Evolutionary conservation across 2,888 invertebrate genomes (phyloP).

Genomic region (Carterocephalus palaemon): DNA sequence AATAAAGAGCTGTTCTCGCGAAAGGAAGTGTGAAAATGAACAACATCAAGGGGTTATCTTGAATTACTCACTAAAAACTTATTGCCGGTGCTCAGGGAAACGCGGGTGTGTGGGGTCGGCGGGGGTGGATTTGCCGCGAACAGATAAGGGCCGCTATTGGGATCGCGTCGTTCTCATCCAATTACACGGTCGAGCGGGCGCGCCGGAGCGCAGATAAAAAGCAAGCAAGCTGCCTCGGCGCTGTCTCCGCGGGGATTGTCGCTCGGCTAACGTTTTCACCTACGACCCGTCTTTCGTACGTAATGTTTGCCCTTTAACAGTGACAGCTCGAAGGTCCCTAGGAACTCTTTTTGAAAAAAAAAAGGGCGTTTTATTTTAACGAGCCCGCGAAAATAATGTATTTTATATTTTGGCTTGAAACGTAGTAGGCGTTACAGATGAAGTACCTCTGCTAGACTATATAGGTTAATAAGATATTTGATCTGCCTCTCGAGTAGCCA

Average conservation of each 20-base stretch:
- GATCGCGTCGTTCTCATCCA: slow-evolving; percentile 79
- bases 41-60: slow-evolving; percentile 79
- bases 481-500: no score
- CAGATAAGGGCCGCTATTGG: slow-evolving; percentile 79
- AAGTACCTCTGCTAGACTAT: no score
- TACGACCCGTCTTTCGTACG: slow-evolving; percentile 54
- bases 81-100: slow-evolving; percentile 60
- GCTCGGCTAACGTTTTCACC: slow-evolving; percentile 72
- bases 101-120: slow-evolving; percentile 41
- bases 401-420: no score
- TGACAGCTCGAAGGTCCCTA: slow-evolving; percentile 6
- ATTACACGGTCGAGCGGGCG: slow-evolving; percentile 78
- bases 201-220: slow-evolving; percentile 75
- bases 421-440: no score
- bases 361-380: neutral
- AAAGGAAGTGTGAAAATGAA: slow-evolving; percentile 80
- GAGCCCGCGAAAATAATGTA: no score
- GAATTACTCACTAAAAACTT: slow-evolving; percentile 80
- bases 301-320: slow-evolving; percentile 25
- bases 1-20: slow-evolving; percentile 79
- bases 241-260: slow-evolving; percentile 76
- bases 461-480: no score
- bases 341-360: neutral
- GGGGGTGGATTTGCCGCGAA: slow-evolving; percentile 71
- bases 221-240: slow-evolving; percentile 58